Evolutionary conservation across 2,113 vertebrate species (phyloP).

Genomic region (Tinamus guttatus): DNA sequence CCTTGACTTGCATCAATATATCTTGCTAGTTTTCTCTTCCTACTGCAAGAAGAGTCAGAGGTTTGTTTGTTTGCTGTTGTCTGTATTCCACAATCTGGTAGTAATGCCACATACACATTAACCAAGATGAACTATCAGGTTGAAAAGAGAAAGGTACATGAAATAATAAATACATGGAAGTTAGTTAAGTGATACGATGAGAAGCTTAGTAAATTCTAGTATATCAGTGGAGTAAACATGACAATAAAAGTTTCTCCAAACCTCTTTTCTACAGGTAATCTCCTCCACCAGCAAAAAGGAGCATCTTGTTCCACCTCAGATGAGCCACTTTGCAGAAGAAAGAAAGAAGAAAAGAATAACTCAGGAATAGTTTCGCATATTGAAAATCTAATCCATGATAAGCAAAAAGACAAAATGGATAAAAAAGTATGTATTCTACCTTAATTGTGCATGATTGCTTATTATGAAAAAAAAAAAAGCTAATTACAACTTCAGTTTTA

Average conservation of each 20-base stretch:
- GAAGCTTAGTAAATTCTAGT: background rate
- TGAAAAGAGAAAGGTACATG: background rate
- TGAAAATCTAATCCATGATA: background rate
- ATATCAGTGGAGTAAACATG: background rate
- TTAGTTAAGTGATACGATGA: background rate
- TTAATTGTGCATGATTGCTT: background rate
- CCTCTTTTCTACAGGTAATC: slow-evolving; percentile 41
- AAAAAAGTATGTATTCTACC: slow-evolving; percentile 35
- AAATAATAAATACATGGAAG: background rate
- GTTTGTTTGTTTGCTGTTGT: too few species aligned
- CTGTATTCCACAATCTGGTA: too few species aligned
- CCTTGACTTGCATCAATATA: too few species aligned
- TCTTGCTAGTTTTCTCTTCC: too few species aligned
- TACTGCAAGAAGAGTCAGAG: too few species aligned
- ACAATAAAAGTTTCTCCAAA: background rate
- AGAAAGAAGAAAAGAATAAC: slow-evolving; percentile 28
- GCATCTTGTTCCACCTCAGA: background rate
- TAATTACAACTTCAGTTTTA: background rate
- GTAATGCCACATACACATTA: background rate
- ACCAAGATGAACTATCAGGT: background rate
- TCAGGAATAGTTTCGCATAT: slow-evolving; percentile 11
- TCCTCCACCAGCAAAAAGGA: slow-evolving; percentile 11
- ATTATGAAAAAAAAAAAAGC: background rate
- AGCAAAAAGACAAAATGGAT: background rate
- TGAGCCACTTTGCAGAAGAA: background rate